phyloP scores from a whole-genome alignment of 2,888 invertebrate species.

The Sceliomorpha sp. region DNA sequence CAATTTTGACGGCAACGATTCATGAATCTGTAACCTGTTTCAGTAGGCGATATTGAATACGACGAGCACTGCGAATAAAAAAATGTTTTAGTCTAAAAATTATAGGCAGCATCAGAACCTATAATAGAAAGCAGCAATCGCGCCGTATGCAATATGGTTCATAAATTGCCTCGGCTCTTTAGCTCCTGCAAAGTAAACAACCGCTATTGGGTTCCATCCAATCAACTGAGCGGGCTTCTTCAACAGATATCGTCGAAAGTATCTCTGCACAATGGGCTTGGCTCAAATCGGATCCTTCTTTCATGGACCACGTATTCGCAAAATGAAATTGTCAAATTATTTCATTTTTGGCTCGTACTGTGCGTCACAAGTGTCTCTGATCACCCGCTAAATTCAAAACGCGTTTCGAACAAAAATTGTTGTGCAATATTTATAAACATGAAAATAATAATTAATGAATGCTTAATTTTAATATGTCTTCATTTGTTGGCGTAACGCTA shows the following conservation, averaged over 20 bases:
- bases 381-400: slow-evolving; percentile 2
- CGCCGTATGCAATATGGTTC: slow-evolving; percentile 73
- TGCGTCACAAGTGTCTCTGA: slow-evolving; percentile 1
- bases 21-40: no score
- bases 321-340: slow-evolving; percentile 22
- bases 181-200: slow-evolving; percentile 74
- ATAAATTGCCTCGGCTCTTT: slow-evolving; percentile 73
- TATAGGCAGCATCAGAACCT: not conserved
- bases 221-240: slow-evolving; percentile 68
- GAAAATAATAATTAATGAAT: no score
- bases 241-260: slow-evolving; percentile 64
- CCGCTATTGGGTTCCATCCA: slow-evolving; percentile 76
- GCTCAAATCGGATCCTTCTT: slow-evolving; percentile 70
- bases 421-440: not conserved
- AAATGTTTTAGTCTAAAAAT: slow-evolving; percentile 1
- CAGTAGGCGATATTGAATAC: not conserved
- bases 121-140: slow-evolving; percentile 10
- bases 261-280: slow-evolving; percentile 72
- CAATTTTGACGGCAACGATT: no score
- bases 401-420: not conserved
- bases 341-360: slow-evolving; percentile 17
- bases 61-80: not conserved
- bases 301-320: slow-evolving; percentile 9
- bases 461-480: no score
- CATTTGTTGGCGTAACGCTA: no score